Base-by-base conservation (phyloP, 2,888 invertebrate species). In the Mamestra brassicae region DNA sequence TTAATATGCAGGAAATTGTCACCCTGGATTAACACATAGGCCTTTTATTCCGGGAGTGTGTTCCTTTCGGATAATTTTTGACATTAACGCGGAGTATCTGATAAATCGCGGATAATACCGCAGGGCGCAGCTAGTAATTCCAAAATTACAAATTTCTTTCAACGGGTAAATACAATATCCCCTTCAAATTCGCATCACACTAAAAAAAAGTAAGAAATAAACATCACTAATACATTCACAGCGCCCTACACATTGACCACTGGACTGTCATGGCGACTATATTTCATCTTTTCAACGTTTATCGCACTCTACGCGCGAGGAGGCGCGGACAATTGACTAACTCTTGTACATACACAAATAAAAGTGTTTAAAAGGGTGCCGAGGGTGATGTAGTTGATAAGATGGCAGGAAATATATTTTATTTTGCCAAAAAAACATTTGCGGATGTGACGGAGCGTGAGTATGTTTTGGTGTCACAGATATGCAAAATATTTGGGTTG, bases 271-370 rank as follows among this genome's bases (percentile, higher is more conserved):
- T 89, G 88, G 84, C 88, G 88, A 85, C 89, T 90, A 94, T 94
- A 94, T 93, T 92, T 94, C 94, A 94, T 94, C 93, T 92, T 94
- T 95, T 94, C 93, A 94, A 88, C 91, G 92, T 94, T 95, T 94
- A 95, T 95, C 92, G 88, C 91, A 90, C 89, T 90, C 89, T 89
- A 92, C 93, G 91, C 90, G 83, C 90, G 92, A 93, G 88, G 86
- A 92, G 88, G 75, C 90, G 87, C 90, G 91, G 88, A 93, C 93
- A 93, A 95, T 94, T 92, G 92, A 87, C 84, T 86, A 88, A 90
- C 89, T 90, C 88, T 89, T 84, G 85, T 85, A 88, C 87, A 90
- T 89, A 88, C 84, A 90, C 89, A 87, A 91, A 90, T 87, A 89
- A 91, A 89, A 91, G 87, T 88, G 84, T 89, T 87, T 79, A 85